Percentiles rank a stretch among this genome's conserved stretches.
Conservation (phyloP, 2,888 invertebrate genomes). For the Plebejus argus region DNA sequence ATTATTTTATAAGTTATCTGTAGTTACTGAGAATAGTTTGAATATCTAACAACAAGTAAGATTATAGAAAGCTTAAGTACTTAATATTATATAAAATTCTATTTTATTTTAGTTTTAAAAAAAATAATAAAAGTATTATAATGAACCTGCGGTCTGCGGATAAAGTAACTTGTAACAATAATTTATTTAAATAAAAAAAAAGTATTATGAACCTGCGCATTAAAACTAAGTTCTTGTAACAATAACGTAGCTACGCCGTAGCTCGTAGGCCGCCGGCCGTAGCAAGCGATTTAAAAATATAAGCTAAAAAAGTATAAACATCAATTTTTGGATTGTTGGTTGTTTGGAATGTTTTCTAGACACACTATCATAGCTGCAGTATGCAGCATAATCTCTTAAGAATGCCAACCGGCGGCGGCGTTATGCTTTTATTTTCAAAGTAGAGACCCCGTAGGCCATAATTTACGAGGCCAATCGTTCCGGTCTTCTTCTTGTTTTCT, state of each 20-base stretch:
- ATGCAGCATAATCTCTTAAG: neutral
- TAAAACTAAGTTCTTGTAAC: too few relatives aligned
- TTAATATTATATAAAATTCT: too few relatives aligned
- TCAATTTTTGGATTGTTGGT: neutral
- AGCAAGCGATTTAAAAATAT: neutral
- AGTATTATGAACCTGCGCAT: too few relatives aligned
- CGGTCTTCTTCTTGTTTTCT: neutral
- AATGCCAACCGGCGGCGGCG: neutral
- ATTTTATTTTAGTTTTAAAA: too few relatives aligned
- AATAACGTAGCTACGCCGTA: neutral
- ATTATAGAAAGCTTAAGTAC: too few relatives aligned
- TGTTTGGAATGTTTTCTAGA: neutral
- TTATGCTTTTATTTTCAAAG: neutral
- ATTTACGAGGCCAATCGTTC: neutral
- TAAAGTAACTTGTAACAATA: too few relatives aligned
- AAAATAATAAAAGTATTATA: too few relatives aligned
- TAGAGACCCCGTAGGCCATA: neutral
- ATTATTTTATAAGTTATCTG: too few relatives aligned
- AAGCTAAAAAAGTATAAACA: neutral
- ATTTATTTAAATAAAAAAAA: too few relatives aligned
- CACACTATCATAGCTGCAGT: neutral
- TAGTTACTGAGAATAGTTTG: too few relatives aligned
- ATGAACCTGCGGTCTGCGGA: too few relatives aligned
- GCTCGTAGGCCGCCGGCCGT: neutral
- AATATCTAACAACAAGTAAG: too few relatives aligned